A percentile compares a stretch with the other conserved stretches of the same genome.
Conservation (phyloP, 1,140 invertebrate species). For the Pseudomyrmex cubaensis region DNA sequence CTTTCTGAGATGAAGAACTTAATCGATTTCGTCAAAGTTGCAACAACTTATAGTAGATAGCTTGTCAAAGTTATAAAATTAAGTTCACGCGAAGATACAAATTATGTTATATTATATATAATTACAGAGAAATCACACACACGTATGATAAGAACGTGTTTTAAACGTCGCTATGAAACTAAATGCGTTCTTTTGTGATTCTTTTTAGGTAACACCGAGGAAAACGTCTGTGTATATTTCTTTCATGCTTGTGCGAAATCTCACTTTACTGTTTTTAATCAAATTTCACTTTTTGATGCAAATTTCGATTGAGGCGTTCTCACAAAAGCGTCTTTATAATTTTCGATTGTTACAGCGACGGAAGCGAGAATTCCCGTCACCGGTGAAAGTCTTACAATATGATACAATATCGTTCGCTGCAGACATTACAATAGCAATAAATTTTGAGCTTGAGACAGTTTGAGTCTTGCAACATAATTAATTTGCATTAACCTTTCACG, state of each 20-base stretch:
- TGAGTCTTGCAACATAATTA: not conserved
- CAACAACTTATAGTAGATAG: no score
- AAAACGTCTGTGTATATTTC: no score
- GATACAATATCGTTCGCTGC: conserved; percentile 24
- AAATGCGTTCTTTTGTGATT: no score
- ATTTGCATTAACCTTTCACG: not conserved
- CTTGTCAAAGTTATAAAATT: not conserved
- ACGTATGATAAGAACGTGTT: no score
- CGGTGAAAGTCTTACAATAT: conserved; percentile 58
- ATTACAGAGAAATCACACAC: no score
- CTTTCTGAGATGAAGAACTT: not conserved
- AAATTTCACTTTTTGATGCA: conserved; percentile 7
- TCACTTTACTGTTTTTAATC: not conserved
- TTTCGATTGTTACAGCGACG: conserved; percentile 5
- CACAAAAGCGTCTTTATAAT: conserved; percentile 13
- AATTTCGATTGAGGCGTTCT: not conserved
- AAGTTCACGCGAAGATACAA: not conserved
- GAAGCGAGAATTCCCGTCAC: conserved; percentile 3
- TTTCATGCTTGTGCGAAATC: no score
- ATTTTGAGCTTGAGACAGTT: not conserved
- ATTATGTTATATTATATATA: not conserved
- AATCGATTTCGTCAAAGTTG: not conserved
- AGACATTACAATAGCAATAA: not conserved
- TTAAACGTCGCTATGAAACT: no score
- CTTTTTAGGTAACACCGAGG: no score